These are phyloP conservation scores for Drosophila nr. perissopoda DNA, from an alignment of 2,888 invertebrate genomes.

Conservation along the genomic window DNA sequence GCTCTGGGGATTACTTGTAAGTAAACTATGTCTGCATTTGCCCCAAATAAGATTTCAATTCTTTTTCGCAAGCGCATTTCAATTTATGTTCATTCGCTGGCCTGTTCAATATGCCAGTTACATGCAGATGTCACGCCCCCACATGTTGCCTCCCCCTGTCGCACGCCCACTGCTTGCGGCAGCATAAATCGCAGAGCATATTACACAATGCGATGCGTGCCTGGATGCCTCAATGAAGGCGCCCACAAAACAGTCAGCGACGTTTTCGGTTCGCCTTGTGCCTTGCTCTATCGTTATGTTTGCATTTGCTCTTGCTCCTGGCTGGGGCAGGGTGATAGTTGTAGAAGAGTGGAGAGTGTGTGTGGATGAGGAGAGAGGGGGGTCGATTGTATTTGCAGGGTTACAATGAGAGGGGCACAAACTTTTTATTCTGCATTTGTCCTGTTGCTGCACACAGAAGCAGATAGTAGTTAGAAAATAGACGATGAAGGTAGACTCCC, in stretches of 20 bases:
- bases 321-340: background rate
- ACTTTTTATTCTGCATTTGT: slow-evolving; percentile 77
- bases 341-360: background rate
- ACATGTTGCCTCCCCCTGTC: slow-evolving; percentile 15
- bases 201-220: slow-evolving; percentile 78
- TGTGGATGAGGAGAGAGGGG: background rate
- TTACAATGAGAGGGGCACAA: slow-evolving; percentile 30
- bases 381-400: slow-evolving; percentile 13
- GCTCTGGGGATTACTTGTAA: slow-evolving; percentile 31
- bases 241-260: slow-evolving; percentile 36
- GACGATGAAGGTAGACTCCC: slow-evolving; percentile 1
- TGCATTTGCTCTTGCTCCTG: slow-evolving; percentile 33
- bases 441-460: slow-evolving; percentile 68
- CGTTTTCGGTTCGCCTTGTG: slow-evolving; percentile 36
- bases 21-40: slow-evolving; percentile 52
- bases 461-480: slow-evolving; percentile 18
- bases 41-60: slow-evolving; percentile 72
- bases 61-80: slow-evolving; percentile 59
- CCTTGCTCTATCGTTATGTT: slow-evolving; percentile 43
- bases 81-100: slow-evolving; percentile 71
- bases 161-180: slow-evolving; percentile 37
- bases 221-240: slow-evolving; percentile 51
- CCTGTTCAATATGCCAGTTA: slow-evolving; percentile 73
- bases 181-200: slow-evolving; percentile 81
- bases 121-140: slow-evolving; percentile 66